Conservation (phyloP, 2,888 invertebrate species). For the Deladenus siricidicola region DNA sequence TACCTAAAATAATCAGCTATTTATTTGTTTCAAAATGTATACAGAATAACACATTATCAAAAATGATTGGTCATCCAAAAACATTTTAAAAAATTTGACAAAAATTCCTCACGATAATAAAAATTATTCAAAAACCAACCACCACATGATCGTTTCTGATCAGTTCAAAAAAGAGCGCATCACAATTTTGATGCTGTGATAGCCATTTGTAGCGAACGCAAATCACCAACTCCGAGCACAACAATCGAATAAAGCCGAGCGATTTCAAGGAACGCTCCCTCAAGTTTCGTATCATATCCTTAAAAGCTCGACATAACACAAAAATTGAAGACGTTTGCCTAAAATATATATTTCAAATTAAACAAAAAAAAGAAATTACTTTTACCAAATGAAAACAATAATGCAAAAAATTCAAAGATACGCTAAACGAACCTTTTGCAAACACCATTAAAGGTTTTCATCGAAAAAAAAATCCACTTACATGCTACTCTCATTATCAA, state of each 20-base stretch:
- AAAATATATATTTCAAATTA: background rate
- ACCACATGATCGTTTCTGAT: conserved; percentile 7
- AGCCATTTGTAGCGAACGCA: conserved; percentile 22
- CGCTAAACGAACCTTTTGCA: background rate
- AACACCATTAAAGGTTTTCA: background rate
- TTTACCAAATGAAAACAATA: background rate
- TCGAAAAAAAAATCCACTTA: background rate
- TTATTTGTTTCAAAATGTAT: no score
- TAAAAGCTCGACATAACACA: conserved; percentile 23
- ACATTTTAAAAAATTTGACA: no score
- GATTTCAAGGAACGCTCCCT: conserved; percentile 25
- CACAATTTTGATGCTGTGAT: background rate
- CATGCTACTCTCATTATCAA: conserved; percentile 14
- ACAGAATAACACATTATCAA: no score
- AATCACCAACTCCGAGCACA: conserved; percentile 26
- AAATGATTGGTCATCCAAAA: no score
- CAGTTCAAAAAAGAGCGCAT: conserved; percentile 8
- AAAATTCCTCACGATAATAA: no score
- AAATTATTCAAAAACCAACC: conserved; percentile 3
- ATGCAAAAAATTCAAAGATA: background rate
- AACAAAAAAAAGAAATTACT: no score
- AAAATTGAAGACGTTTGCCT: conserved; percentile 18
- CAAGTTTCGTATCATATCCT: conserved; percentile 22
- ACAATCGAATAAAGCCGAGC: conserved; percentile 19
- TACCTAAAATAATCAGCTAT: conserved; percentile 12